phyloP scores from a whole-genome alignment of 2,888 invertebrate species.

The Agrochola lychnidis region DNA sequence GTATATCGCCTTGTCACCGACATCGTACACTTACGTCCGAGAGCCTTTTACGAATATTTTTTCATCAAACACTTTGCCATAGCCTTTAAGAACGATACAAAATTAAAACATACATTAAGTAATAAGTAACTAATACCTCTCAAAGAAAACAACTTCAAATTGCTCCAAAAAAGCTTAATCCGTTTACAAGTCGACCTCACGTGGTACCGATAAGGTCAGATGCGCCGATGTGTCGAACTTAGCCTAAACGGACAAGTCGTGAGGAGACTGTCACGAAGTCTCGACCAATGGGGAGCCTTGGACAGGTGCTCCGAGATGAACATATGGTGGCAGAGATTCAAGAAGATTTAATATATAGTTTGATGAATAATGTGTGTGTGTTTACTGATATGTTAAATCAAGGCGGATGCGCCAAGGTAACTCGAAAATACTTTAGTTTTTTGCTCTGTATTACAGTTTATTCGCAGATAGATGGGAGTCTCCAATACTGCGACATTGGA shows the following conservation, averaged over 20 bases:
- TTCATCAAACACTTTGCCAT: background rate
- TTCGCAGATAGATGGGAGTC: too few species aligned
- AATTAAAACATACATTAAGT: slow-evolving; percentile 7
- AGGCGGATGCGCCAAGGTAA: background rate
- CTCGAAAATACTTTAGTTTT: background rate
- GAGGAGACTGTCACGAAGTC: slow-evolving; percentile 45
- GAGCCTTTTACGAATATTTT: background rate
- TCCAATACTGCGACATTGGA: too few species aligned
- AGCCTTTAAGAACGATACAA: background rate
- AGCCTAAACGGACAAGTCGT: slow-evolving; percentile 44
- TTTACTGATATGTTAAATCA: background rate
- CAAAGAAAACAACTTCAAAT: slow-evolving; percentile 28
- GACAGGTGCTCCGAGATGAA: slow-evolving; percentile 35
- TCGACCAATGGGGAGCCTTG: slow-evolving; percentile 17
- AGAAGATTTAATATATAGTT: slow-evolving; percentile 28
- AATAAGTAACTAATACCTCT: slow-evolving; percentile 27
- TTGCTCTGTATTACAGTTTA: too few species aligned
- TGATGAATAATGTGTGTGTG: background rate
- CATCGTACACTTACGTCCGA: background rate
- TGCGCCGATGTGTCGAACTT: slow-evolving; percentile 41
- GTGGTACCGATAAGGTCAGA: slow-evolving; percentile 52
- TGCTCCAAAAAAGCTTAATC: slow-evolving; percentile 55
- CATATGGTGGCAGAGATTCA: slow-evolving; percentile 47
- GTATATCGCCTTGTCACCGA: background rate
- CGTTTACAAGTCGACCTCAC: slow-evolving; percentile 34